A percentile compares a stretch with the other conserved stretches of the same genome.
These are phyloP conservation scores for Deroptyus accipitrinus DNA, from an alignment of 2,113 vertebrate species.

Conservation along the genomic window DNA sequence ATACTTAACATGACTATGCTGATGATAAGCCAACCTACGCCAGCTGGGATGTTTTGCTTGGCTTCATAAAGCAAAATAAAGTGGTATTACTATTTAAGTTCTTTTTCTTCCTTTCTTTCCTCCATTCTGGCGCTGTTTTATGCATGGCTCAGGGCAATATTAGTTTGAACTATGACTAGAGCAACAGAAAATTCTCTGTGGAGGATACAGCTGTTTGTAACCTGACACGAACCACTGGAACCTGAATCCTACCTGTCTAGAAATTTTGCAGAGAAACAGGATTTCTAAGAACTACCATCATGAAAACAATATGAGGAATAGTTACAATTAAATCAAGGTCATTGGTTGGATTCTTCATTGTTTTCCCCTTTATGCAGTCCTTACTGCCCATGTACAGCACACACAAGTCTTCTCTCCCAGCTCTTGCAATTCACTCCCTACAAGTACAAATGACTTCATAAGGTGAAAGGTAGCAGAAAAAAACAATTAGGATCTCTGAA, in stretches of 20 bases:
- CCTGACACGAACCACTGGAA: neutral
- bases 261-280: neutral
- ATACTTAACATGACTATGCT: conserved; percentile 1
- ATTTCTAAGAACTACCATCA: neutral
- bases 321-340: neutral
- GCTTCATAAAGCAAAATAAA: conserved; percentile 37
- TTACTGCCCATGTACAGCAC: rapidly evolving
- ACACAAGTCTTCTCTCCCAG: neutral
- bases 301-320: neutral
- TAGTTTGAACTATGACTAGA: conserved; percentile 12
- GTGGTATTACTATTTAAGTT: neutral
- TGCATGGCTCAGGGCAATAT: neutral
- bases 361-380: neutral
- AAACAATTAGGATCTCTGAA: neutral
- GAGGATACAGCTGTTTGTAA: neutral
- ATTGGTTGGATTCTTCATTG: neutral
- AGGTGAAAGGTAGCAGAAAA: neutral
- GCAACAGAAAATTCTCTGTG: conserved; percentile 2
- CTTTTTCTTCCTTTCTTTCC: neutral
- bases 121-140: conserved; percentile 23
- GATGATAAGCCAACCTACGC: conserved; percentile 34
- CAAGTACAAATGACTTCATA: neutral
- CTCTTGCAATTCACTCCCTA: neutral
- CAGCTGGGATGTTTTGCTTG: conserved; percentile 34
- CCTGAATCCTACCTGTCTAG: neutral